Base-by-base conservation (phyloP, 2,797 vertebrate genomes). In the Pangasius mekongensis region DNA sequence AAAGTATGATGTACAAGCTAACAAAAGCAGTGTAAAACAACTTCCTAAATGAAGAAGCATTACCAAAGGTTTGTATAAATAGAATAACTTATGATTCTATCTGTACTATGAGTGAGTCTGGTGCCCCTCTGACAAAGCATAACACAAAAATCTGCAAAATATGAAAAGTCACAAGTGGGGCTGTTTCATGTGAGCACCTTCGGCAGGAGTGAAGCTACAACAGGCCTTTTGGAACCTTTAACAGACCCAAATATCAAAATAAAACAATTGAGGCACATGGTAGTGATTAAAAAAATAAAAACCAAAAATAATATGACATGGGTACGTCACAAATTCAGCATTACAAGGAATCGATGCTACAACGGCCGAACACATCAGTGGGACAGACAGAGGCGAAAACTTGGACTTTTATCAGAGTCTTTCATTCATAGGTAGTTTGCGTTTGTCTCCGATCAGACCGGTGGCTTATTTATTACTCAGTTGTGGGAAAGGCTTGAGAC, bases 1-100 rank as follows among this genome's bases (percentile, higher is more conserved):
- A 86, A 89, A 86, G 87, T 88, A 90, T 88, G 88, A 91, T 76
- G 87, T 90, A 92, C 91, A 90, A 91, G 88, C 89, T 89, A 90
- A 90, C 76, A 89, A 90, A 91, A 90, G 91, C 90, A 87, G 88
- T 89, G 90, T 89, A 90, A 92, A 92, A 90, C 83, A 91, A 91
- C 86, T 89, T 83, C n/a, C 83, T 89, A 91, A 92, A 90, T 86
- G 85, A 78, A 89, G 86, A 91, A 91, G 85, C 88, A 88, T 91
- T 77, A 90, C 86, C 85, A 90, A 74, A 92, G 89, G 89, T 89
- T 90, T 86, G 90, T 91, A 92, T 92, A 90, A 92, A 93, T 91
- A 93, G 84, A 91, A 91, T 90, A 92, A 92, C 87, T 91, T 91
- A 91, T 58, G 88, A 89, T 87, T 85, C 91, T 88, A 89, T 86